Evolutionary conservation across 1,140 invertebrate species (phyloP).

Genomic region (Drosophila insularis): DNA sequence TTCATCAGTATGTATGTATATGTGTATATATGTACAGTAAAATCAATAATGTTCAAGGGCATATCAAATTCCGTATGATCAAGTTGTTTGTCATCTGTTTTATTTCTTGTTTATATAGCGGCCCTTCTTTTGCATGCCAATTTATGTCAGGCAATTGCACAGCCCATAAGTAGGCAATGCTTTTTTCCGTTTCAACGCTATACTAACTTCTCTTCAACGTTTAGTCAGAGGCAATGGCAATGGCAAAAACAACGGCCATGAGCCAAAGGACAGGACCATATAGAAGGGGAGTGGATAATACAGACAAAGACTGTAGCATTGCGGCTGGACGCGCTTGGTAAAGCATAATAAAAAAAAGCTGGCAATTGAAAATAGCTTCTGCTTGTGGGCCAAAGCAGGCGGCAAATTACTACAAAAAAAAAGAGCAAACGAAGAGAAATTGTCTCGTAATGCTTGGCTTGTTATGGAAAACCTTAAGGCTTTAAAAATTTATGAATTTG

Average conservation of each 20-base stretch:
- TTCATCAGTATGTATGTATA: background rate
- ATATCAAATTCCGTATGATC: constrained; percentile 20
- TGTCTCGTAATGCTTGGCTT: constrained; percentile 16
- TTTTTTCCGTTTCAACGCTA: constrained; percentile 35
- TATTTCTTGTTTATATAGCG: constrained; percentile 27
- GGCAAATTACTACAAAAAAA: background rate
- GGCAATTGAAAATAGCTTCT: constrained; percentile 53
- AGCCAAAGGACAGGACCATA: background rate
- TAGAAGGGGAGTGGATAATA: constrained; percentile 19
- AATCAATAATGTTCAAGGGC: constrained; percentile 3
- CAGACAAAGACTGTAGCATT: constrained; percentile 45
- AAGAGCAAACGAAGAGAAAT: constrained; percentile 1
- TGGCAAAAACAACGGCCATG: background rate
- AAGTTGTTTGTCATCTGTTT: constrained; percentile 14
- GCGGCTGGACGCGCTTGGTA: constrained; percentile 56
- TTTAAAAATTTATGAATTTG: constrained; percentile 51
- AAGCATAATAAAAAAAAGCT: constrained; percentile 34
- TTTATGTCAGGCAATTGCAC: constrained; percentile 56
- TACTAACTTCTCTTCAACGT: constrained; percentile 25
- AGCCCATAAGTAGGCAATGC: constrained; percentile 55
- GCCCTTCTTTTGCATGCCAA: constrained; percentile 31
- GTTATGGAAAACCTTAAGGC: constrained; percentile 31
- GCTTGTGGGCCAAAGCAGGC: constrained; percentile 23
- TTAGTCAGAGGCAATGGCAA: too few species aligned
- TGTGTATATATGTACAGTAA: background rate